Conservation (phyloP, 2,888 invertebrate species). For the Anthophora plumipes region DNA sequence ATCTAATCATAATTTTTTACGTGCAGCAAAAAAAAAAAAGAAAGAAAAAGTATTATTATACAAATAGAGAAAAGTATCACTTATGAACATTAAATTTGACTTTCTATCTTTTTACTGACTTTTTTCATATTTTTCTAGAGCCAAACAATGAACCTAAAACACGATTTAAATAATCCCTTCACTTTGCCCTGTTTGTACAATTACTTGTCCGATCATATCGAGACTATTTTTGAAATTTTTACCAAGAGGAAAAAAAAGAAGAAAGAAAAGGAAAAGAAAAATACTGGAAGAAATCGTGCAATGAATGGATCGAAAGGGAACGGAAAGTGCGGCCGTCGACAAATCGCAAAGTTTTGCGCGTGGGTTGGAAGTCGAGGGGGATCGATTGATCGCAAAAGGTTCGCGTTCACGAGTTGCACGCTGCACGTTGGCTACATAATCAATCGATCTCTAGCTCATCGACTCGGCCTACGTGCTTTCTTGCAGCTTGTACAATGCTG, state of each 20-base stretch:
- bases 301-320: constrained; percentile 16
- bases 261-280: neutral
- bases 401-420: constrained; percentile 38
- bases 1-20: too few relatives aligned
- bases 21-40: too few relatives aligned
- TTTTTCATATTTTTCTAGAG: too few relatives aligned
- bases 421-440: constrained; percentile 56
- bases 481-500: constrained; percentile 56
- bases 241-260: constrained; percentile 1
- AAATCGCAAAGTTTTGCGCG: constrained; percentile 43
- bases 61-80: too few relatives aligned
- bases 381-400: constrained; percentile 63
- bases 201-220: too few relatives aligned
- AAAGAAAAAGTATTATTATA: too few relatives aligned
- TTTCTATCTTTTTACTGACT: too few relatives aligned
- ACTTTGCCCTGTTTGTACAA: too few relatives aligned
- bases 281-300: neutral
- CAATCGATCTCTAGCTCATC: constrained; percentile 60
- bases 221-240: too few relatives aligned
- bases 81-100: too few relatives aligned
- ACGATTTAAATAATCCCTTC: too few relatives aligned
- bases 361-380: constrained; percentile 51
- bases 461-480: constrained; percentile 55
- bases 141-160: too few relatives aligned
- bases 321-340: constrained; percentile 9